Conservation (phyloP, 2,888 invertebrate genomes). For the Andrena trimmerana region DNA sequence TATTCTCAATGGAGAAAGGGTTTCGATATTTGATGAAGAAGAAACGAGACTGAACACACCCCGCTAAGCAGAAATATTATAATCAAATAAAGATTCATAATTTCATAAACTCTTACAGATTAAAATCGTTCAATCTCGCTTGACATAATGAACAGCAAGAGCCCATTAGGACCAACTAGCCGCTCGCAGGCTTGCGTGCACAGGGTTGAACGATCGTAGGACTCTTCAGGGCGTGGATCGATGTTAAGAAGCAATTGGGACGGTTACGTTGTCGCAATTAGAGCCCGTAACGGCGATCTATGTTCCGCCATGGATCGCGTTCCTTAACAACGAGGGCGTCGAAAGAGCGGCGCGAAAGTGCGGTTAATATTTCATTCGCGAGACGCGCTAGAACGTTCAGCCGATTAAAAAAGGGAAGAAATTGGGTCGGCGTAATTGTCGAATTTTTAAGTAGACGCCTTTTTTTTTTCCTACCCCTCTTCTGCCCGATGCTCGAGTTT, state of each 20-base stretch:
- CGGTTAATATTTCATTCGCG: constrained; percentile 51
- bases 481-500: neutral
- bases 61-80: too few species aligned
- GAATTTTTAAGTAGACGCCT: constrained; percentile 36
- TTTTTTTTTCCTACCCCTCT: too few species aligned
- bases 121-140: neutral
- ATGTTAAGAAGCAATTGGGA: constrained; percentile 58
- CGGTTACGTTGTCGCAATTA: constrained; percentile 62
- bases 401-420: constrained; percentile 44
- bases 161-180: constrained; percentile 50
- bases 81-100: too few species aligned
- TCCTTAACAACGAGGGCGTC: constrained; percentile 3
- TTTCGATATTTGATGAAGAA: neutral
- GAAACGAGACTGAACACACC: neutral
- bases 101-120: too few species aligned
- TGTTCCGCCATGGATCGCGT: constrained; percentile 25
- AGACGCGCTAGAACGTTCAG: constrained; percentile 36
- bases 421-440: constrained; percentile 47
- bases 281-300: constrained; percentile 53
- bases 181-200: constrained; percentile 61
- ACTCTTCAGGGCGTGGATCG: constrained; percentile 47
- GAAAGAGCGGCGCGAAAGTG: constrained; percentile 19
- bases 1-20: constrained; percentile 31
- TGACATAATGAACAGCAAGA: constrained; percentile 56
- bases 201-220: constrained; percentile 23